Percentiles rank a stretch among this genome's conserved stretches.
phyloP scores from a whole-genome alignment of 1,140 invertebrate genomes.

The Drosophila carrolli region DNA sequence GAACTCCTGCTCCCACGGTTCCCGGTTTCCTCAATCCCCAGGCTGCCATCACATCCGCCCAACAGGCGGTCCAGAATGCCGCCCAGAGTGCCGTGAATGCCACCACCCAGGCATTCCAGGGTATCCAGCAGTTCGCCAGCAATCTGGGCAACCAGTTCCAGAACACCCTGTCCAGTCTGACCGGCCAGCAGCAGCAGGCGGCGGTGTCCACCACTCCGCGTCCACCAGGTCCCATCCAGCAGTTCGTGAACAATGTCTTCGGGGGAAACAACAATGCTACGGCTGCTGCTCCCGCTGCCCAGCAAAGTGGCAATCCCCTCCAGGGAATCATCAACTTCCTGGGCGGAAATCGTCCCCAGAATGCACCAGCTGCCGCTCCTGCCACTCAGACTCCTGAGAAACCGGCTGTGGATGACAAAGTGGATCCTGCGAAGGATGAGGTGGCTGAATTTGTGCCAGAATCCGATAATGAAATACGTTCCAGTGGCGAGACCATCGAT shows the following conservation, averaged over 20 bases:
- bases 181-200: constrained; percentile 40
- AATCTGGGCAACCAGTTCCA: constrained; percentile 79
- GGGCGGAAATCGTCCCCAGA: constrained; percentile 76
- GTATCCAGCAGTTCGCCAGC: constrained; percentile 76
- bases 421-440: constrained; percentile 52
- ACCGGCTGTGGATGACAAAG: constrained; percentile 62
- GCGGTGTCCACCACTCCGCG: constrained; percentile 66
- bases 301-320: constrained; percentile 56
- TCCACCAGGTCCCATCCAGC: constrained; percentile 76
- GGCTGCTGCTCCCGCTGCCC: constrained; percentile 27
- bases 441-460: constrained; percentile 32
- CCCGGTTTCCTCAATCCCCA: constrained; percentile 72
- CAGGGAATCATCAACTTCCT: constrained; percentile 69
- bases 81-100: constrained; percentile 72
- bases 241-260: constrained; percentile 74
- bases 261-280: constrained; percentile 62
- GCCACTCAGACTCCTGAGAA: constrained; percentile 32
- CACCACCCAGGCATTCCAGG: constrained; percentile 78
- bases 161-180: constrained; percentile 67
- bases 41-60: constrained; percentile 68
- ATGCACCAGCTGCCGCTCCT: constrained; percentile 29
- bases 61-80: constrained; percentile 70
- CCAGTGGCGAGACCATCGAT: constrained; percentile 63
- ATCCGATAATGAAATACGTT: constrained; percentile 72
- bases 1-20: constrained; percentile 64